These are phyloP conservation scores for Pinctada fucata DNA, from an alignment of 2,888 invertebrate species.

Conservation along the genomic window DNA sequence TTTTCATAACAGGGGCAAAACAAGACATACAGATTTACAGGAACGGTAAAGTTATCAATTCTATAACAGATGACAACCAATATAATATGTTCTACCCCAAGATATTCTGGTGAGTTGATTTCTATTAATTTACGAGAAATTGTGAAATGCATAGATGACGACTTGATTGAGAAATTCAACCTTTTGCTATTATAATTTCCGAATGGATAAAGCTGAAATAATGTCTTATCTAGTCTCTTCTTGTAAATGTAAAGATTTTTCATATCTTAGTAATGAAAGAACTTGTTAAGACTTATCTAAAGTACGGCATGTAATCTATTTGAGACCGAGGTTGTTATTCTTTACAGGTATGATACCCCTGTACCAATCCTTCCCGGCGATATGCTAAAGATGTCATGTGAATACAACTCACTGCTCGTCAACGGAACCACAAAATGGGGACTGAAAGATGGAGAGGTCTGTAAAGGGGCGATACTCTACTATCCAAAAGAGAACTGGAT, in stretches of 20 bases:
- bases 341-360: constrained; percentile 24
- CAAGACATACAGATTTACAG: constrained; percentile 30
- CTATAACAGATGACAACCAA: constrained; percentile 26
- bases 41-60: constrained; percentile 8
- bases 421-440: constrained; percentile 17
- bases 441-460: constrained; percentile 19
- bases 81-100: constrained; percentile 29
- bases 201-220: too few relatives aligned
- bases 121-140: background rate
- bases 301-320: too few relatives aligned
- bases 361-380: constrained; percentile 24
- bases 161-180: too few relatives aligned
- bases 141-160: too few relatives aligned
- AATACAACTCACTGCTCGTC: constrained; percentile 21
- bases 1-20: constrained; percentile 13
- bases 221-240: too few relatives aligned
- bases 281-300: too few relatives aligned
- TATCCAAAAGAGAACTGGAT: constrained; percentile 35
- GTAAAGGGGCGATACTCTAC: constrained; percentile 27
- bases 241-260: too few relatives aligned
- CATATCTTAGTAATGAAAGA: too few relatives aligned
- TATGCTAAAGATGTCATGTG: constrained; percentile 34
- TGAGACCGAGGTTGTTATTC: too few relatives aligned
- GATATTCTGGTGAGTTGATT: constrained; percentile 25
- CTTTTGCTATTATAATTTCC: too few relatives aligned